Percentiles rank a stretch among this genome's conserved stretches.
Conservation (phyloP, 2,113 vertebrate genomes). For the Ictidomys tridecemlineatus region DNA sequence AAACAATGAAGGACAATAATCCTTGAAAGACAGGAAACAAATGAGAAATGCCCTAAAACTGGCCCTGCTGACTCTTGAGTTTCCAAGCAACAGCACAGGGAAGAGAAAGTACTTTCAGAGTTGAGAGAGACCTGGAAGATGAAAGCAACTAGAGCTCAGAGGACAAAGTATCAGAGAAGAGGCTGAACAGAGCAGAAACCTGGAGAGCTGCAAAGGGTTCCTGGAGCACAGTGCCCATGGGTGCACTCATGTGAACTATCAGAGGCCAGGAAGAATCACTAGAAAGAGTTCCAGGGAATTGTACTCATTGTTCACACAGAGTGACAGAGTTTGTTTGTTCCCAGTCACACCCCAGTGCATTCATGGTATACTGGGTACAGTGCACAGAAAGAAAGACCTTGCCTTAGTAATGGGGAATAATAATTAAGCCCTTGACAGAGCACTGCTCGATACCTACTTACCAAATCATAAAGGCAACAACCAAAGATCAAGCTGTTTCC, state of each 20-base stretch:
- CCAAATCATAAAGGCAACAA: neutral
- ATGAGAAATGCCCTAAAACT: neutral
- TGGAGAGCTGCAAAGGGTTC: neutral
- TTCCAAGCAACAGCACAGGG: neutral
- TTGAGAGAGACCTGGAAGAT: neutral
- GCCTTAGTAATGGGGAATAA: neutral
- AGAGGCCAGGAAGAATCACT: neutral
- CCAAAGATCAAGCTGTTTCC: neutral
- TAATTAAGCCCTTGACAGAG: neutral
- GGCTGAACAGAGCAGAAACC: neutral
- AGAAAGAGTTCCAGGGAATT: neutral
- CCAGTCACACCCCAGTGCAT: neutral
- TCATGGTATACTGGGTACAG: neutral
- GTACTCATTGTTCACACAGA: neutral
- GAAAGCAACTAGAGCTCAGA: neutral
- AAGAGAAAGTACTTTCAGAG: neutral
- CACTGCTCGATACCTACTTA: neutral
- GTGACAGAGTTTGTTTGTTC: neutral
- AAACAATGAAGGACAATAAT: neutral
- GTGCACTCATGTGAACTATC: neutral
- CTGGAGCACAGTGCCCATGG: neutral
- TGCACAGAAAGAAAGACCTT: conserved; percentile 1
- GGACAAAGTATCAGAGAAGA: neutral
- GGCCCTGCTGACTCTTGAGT: neutral
- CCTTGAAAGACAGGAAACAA: neutral